Evolutionary conservation across 2,113 vertebrate species (phyloP).

Genomic region (Bujurquina vittata): DNA sequence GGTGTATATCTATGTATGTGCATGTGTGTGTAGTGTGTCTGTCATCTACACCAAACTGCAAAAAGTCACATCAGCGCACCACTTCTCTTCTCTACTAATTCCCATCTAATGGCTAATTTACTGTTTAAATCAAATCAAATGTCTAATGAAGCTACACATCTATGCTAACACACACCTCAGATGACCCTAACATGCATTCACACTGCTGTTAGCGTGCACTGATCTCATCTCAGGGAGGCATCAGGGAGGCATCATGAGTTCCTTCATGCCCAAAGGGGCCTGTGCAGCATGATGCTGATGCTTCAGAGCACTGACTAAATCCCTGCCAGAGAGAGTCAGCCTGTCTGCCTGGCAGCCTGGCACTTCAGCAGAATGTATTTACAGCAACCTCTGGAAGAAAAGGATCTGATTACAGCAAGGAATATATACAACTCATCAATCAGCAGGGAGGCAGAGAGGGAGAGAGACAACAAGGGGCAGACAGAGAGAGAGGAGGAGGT

Average conservation of each 20-base stretch:
- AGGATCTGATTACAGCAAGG: constrained; percentile 66
- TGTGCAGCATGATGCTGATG: constrained; percentile 30
- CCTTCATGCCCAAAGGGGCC: not conserved
- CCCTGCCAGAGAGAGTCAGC: constrained; percentile 68
- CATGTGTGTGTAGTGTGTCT: not conserved
- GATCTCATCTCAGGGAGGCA: constrained; percentile 36
- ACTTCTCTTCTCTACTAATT: constrained; percentile 40
- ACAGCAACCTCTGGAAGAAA: constrained; percentile 69
- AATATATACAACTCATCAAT: constrained; percentile 76
- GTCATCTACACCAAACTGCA: constrained; percentile 48
- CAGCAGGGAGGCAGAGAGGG: constrained; percentile 36
- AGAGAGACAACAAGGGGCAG: constrained; percentile 37
- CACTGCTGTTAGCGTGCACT: constrained; percentile 3
- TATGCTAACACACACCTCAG: constrained; percentile 40
- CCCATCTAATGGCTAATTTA: constrained; percentile 67
- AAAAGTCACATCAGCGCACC: constrained; percentile 55
- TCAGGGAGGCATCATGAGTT: constrained; percentile 46
- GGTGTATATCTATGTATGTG: not conserved
- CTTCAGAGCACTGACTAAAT: constrained; percentile 44
- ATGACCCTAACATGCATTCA: constrained; percentile 34
- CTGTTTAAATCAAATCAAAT: constrained; percentile 47
- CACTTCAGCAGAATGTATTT: constrained; percentile 65
- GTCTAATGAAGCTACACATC: constrained; percentile 65
- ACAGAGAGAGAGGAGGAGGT: constrained; percentile 22
- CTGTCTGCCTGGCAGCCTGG: constrained; percentile 66